Conservation (phyloP, 2,113 vertebrate species). For the Campylorhamphus procurvoides region DNA sequence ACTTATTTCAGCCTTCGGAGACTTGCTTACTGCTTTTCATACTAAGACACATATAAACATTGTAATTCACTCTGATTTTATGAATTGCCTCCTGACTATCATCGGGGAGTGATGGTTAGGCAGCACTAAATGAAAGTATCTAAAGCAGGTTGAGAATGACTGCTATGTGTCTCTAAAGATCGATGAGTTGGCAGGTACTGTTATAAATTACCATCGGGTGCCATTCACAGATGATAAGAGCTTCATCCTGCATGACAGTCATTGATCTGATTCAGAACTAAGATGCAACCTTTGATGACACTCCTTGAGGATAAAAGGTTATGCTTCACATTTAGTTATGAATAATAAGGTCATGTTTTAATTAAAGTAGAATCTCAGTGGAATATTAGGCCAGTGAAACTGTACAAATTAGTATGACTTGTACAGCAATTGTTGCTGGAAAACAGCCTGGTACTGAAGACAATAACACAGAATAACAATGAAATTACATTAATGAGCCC, state of each 20-base stretch:
- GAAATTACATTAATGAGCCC: constrained; percentile 64
- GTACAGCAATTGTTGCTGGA: constrained; percentile 63
- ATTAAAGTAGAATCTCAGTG: constrained; percentile 70
- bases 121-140: constrained; percentile 56
- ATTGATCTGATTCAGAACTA: constrained; percentile 68
- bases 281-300: constrained; percentile 75
- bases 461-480: constrained; percentile 40
- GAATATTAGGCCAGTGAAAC: constrained; percentile 71
- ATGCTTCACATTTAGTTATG: constrained; percentile 73
- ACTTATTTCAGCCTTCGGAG: constrained; percentile 24
- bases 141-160: constrained; percentile 51
- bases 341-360: constrained; percentile 81
- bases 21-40: constrained; percentile 32
- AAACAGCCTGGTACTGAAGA: constrained; percentile 54
- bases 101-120: constrained; percentile 21
- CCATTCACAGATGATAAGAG: constrained; percentile 64
- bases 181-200: constrained; percentile 70
- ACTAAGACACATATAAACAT: constrained; percentile 14
- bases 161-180: constrained; percentile 68
- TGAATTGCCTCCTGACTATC: constrained; percentile 46
- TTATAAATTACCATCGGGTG: constrained; percentile 75
- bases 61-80: constrained; percentile 57
- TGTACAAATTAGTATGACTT: constrained; percentile 74
- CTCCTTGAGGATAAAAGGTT: constrained; percentile 77
- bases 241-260: constrained; percentile 74